A percentile compares a stretch with the other conserved stretches of the same genome.
Conservation (phyloP, 2,888 invertebrate species). For the Orgyia antiqua region DNA sequence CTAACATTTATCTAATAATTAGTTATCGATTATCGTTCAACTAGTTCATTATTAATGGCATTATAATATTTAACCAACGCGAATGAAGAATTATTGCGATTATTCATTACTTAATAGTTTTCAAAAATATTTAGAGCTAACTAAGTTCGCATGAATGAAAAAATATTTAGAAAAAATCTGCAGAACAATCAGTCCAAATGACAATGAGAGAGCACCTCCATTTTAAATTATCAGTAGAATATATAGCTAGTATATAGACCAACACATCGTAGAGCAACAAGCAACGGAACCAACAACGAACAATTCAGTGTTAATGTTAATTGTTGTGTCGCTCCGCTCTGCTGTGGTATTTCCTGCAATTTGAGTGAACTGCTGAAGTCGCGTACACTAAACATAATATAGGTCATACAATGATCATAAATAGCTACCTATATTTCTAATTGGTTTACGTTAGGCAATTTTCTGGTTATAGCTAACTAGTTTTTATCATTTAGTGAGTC, state of each 20-base stretch:
- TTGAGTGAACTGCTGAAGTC: slow-evolving; percentile 17
- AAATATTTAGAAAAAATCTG: neutral
- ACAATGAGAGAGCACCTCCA: slow-evolving; percentile 6
- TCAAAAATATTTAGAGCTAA: no score
- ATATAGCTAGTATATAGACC: neutral
- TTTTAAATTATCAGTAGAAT: slow-evolving; percentile 10
- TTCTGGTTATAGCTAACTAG: no score
- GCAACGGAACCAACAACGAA: slow-evolving; percentile 7
- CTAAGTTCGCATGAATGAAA: no score
- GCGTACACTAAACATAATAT: slow-evolving; percentile 15
- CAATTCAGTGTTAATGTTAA: slow-evolving; percentile 23
- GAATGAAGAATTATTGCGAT: no score
- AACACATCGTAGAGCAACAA: slow-evolving; percentile 3
- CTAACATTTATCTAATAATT: no score
- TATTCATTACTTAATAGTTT: no score
- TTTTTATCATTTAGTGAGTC: no score
- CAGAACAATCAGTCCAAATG: slow-evolving; percentile 8
- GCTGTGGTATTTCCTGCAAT: slow-evolving; percentile 30
- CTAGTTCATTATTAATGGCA: no score
- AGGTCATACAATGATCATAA: slow-evolving; percentile 12
- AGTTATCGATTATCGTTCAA: no score
- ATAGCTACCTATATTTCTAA: slow-evolving; percentile 2
- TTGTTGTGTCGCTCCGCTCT: slow-evolving; percentile 17
- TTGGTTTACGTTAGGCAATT: no score
- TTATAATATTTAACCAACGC: no score